Conservation (phyloP, 2,888 invertebrate genomes). For the Nebria brevicollis region DNA sequence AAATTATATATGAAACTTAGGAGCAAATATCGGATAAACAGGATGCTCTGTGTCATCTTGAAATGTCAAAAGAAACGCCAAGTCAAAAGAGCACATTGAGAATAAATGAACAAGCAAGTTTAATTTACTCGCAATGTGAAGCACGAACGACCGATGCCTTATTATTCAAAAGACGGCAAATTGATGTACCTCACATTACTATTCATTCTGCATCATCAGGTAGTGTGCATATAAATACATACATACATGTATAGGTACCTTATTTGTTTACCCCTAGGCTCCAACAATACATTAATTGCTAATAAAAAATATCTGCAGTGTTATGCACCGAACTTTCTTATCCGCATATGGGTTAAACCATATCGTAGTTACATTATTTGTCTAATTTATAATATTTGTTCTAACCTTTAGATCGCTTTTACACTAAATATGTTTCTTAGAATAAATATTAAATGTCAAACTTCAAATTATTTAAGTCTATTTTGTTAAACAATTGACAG, state of each 20-base stretch:
- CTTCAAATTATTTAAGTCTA: too few relatives aligned
- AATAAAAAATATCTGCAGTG: too few relatives aligned
- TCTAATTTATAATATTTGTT: too few relatives aligned
- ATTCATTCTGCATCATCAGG: constrained; percentile 37
- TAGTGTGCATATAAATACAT: neutral
- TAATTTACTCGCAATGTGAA: constrained; percentile 41
- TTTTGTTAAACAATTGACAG: too few relatives aligned
- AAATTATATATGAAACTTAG: constrained; percentile 20
- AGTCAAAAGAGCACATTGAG: constrained; percentile 31
- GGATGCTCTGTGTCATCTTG: constrained; percentile 15
- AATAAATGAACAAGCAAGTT: constrained; percentile 32
- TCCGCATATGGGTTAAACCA: too few relatives aligned
- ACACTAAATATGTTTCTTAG: too few relatives aligned
- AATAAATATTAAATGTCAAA: too few relatives aligned
- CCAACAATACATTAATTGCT: too few relatives aligned
- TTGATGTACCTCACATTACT: constrained; percentile 34
- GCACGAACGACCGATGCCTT: neutral
- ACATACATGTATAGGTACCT: neutral
- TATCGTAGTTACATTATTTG: too few relatives aligned
- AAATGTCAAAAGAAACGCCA: constrained; percentile 16
- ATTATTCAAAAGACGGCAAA: constrained; percentile 21
- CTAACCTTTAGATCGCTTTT: too few relatives aligned
- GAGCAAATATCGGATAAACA: constrained; percentile 30
- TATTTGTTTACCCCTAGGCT: too few relatives aligned
- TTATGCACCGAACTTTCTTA: too few relatives aligned